Percentiles rank a stretch among this genome's conserved stretches.
These are phyloP conservation scores for Pangasius larnaudii DNA, from an alignment of 2,797 vertebrate species.

Conservation along the genomic window DNA sequence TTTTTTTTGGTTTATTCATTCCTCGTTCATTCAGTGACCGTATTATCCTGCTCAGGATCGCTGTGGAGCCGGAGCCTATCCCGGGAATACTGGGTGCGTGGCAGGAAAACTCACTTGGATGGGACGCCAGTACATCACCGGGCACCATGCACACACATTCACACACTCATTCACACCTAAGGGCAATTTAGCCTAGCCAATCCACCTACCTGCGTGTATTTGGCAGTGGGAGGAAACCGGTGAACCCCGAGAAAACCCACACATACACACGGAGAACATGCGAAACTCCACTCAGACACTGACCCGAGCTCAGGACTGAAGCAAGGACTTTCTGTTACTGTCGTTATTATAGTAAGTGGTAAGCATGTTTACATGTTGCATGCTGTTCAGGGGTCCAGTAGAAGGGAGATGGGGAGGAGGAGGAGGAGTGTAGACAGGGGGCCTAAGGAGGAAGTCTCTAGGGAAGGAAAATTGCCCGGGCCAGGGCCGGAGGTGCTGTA, in stretches of 20 bases:
- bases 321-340: background rate
- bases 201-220: background rate
- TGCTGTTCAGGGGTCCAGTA: background rate
- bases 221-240: background rate
- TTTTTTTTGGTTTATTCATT: background rate
- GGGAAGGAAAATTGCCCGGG: background rate
- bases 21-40: background rate
- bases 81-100: background rate
- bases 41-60: background rate
- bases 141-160: background rate
- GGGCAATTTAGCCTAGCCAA: background rate
- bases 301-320: background rate
- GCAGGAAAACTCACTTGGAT: background rate
- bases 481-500: background rate
- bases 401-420: too few species aligned
- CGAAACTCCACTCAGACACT: background rate
- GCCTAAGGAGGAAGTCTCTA: background rate
- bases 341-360: background rate
- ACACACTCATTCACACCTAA: background rate
- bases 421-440: background rate
- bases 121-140: background rate
- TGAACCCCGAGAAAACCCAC: background rate
- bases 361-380: background rate
- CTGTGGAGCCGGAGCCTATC: background rate
- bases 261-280: background rate